Base-by-base conservation (phyloP, 1,140 invertebrate genomes). In the Heliconius nattereri region DNA sequence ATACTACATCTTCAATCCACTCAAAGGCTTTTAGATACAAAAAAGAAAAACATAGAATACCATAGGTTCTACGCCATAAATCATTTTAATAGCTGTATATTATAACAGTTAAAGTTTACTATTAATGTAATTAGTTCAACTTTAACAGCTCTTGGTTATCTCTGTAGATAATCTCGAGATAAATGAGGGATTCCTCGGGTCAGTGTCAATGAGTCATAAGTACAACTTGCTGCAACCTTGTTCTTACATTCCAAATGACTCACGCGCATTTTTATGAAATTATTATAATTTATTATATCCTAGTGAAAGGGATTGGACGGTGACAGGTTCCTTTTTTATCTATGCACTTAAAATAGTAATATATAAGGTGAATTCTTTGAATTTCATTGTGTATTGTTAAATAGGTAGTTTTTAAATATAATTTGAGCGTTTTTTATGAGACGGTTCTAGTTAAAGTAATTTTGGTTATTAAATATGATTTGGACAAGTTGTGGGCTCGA, bases 201-300 rank as follows among this genome's bases (percentile, higher is more conserved):
- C 84, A 82, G 79, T 84, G 85, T 85, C 84, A 84, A 66, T 86
- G 85, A 85, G 78, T 86, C 85, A 86, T 75, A 52, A 16, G 45
- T 75, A 85, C 49, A 78, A 40, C 77, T 82, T 81, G 81, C 66
- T 78, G 75, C 78, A 81, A 81, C 82, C 71, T 84, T 80, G 81
- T 83, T 76, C 78, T 60, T 80, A 29, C 72, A 73, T 80, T 75
- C 80, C 52, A 29, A 72, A 0, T 87, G 87, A 90, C 82, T 89
- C 88, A 89, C 76, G 81, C 83, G 81, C 82, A 84, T 84, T 84
- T 83, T 79, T 16, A 45, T 45, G 16, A 45, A 45, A 45, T 5
- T 45, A 84, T 83, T 76, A 35, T 75, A 29, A 85, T 84, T 23
- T 72, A 76, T 66, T 60, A 57, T 45, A 76, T 76, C n/a, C n/a